A percentile compares a stretch with the other conserved stretches of the same genome.
phyloP scores from a whole-genome alignment of 2,888 invertebrate genomes.

The Acronicta alni region DNA sequence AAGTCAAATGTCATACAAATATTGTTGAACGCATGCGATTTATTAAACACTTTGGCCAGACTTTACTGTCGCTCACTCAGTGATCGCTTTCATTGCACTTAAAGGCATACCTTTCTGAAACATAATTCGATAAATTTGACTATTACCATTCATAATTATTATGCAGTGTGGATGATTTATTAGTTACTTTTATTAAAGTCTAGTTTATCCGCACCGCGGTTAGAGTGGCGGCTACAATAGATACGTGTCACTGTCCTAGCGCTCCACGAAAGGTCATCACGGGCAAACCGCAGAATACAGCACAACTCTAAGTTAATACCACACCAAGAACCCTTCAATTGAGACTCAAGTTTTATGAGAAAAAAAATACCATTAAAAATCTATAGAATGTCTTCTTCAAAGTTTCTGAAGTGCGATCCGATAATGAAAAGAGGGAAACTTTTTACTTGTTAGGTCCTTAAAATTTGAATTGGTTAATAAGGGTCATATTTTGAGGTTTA shows the following conservation, averaged over 20 bases:
- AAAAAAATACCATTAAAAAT: slow-evolving; percentile 46
- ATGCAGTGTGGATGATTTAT: too few relatives aligned
- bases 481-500: slow-evolving; percentile 22
- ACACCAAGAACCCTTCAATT: slow-evolving; percentile 29
- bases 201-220: slow-evolving; percentile 14
- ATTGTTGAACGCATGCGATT: too few relatives aligned
- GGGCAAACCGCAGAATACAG: slow-evolving; percentile 38
- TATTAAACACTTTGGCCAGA: too few relatives aligned
- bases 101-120: too few relatives aligned
- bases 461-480: slow-evolving; percentile 36
- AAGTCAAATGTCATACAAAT: too few relatives aligned
- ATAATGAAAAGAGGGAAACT: slow-evolving; percentile 46
- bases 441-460: slow-evolving; percentile 42
- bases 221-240: slow-evolving; percentile 9
- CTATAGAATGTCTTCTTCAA: slow-evolving; percentile 39
- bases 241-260: neutral
- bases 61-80: too few relatives aligned
- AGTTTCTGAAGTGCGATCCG: slow-evolving; percentile 27
- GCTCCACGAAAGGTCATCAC: slow-evolving; percentile 40
- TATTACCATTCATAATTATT: too few relatives aligned
- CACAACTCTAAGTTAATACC: slow-evolving; percentile 38
- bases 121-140: too few relatives aligned
- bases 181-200: too few relatives aligned
- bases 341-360: slow-evolving; percentile 40
- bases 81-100: too few relatives aligned